Base-by-base conservation (phyloP, 2,113 vertebrate species). In the Anser cygnoides region DNA sequence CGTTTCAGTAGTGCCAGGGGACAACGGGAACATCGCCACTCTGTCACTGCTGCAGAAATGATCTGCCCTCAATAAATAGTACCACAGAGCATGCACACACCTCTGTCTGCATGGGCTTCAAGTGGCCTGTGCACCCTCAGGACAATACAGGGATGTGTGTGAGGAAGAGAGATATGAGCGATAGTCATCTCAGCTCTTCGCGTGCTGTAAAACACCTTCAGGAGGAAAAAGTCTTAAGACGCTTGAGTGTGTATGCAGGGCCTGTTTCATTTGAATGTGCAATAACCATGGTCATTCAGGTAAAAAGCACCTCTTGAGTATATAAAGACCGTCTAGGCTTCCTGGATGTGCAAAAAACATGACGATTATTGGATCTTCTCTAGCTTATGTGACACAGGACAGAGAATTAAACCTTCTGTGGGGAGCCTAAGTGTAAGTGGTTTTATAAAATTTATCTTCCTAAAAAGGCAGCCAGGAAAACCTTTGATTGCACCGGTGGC, bases 91-190 rank as follows among this genome's bases (percentile, higher is more conserved):
- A 3, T 54, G 43, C 19, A 63, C 74, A 84, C 52, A 83, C 13
- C 79, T 93, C 72, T 88, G 44, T 58, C 63, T 89, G 68, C 80
- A 33, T 2, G 55, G 89, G 50, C 41, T 92, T 58, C 44, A 7
- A 33, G 86, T 13, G 85, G 90, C 13, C 21, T 71, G 68, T 88
- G 79, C 79, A 78, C 55, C 11, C 6, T 0, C 76, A 71, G 86
- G 95, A 95, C 95, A 97, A 93, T 92, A 92, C 91, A 85, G 96
- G 93, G 91, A 93, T 95, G 92, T 93, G 89, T 46, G 91, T 79
- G 94, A 91, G 91, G 94, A 95, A 97, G 84, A 59, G 33, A 95
- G 89, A 95, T 91, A 95, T 0, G 71, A 66, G 43, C 0, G 22
- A 91, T 78, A 7, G 65, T 57, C 58, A 92, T 82, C 84, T 91